Evolutionary conservation across 2,797 vertebrate species (phyloP).

Genomic region (Uromys caudimaculatus): DNA sequence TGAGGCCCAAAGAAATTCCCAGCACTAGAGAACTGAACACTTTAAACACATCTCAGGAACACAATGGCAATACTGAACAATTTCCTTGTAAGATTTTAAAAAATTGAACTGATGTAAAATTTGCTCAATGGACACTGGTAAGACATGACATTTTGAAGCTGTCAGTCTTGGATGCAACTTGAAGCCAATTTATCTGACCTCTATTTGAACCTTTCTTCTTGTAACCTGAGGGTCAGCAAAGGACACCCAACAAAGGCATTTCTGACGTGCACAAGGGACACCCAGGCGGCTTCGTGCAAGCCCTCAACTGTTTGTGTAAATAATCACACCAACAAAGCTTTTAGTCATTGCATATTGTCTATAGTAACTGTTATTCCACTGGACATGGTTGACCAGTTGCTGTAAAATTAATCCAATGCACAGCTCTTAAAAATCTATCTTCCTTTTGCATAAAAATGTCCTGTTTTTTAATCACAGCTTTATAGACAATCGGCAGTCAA

Average conservation of each 20-base stretch:
- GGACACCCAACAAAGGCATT: neutral
- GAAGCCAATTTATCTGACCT: neutral
- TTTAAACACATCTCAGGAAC: neutral
- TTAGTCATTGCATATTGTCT: neutral
- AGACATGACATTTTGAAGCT: neutral
- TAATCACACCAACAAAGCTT: neutral
- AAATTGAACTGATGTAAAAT: neutral
- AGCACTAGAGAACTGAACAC: neutral
- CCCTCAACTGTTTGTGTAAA: neutral
- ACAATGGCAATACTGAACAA: neutral
- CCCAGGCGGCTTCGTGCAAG: neutral
- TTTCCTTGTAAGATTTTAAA: neutral
- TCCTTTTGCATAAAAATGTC: neutral
- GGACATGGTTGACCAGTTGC: neutral
- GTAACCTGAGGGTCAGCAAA: neutral
- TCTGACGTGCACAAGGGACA: too few species aligned
- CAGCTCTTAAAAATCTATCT: neutral
- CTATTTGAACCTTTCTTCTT: conserved; percentile 6
- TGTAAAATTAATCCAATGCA: neutral
- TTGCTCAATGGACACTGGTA: neutral
- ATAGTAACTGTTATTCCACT: neutral
- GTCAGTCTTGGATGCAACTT: neutral
- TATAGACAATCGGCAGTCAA: neutral
- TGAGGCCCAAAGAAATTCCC: neutral
- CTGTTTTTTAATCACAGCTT: neutral